Evolutionary conservation across 1,140 invertebrate species (phyloP), one percentile per base, ranked within the genome.

Genomic region (Bombus polaris): DNA sequence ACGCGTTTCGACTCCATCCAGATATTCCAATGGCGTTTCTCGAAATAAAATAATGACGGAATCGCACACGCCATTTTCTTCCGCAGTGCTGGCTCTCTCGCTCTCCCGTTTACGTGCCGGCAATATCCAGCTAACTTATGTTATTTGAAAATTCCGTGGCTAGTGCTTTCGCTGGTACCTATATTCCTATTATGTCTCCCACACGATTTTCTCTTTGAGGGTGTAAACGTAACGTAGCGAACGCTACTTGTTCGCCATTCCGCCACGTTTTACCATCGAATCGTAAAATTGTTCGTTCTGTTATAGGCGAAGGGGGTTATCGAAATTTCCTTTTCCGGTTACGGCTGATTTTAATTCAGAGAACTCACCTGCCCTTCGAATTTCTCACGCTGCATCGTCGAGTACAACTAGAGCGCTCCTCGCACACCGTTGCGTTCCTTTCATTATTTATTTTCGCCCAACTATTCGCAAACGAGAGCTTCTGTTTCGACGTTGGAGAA

Each of bases 91-190:
- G 10, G 22, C 32, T 75, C 32, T 57, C 47, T 37, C 53, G 28
- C 32, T 65, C 18, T 42, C 0, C 8, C 37, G 15, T 53, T 32
- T 78, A 80, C 81, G 78, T 73, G 85, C 66, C 37, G 59, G 53
- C 79, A 76, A 86, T 85, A 83, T 68, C 65, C 66, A 59, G 62
- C 32, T 77, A 88, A 85, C 78, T 88, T 85, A 81, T 81, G 83
- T 87, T 75, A 78, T 87, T 87, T 73, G 81, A 88, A 85, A 91
- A 90, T 90, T 88, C 81, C 70, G 28, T 39, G 75, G 89, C 76
- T 91, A 91, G 89, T 91, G 89, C 88, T 90, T 91, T 91, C 70
- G 83, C 89, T 88, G 65, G 89, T 90, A 90, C 62, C 78, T 53
- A 79, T 86, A 82, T 85, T 88, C 79, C 75, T 70, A 72, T 80